Base-by-base conservation (phyloP, 2,797 vertebrate genomes). In the Siniperca undulata region DNA sequence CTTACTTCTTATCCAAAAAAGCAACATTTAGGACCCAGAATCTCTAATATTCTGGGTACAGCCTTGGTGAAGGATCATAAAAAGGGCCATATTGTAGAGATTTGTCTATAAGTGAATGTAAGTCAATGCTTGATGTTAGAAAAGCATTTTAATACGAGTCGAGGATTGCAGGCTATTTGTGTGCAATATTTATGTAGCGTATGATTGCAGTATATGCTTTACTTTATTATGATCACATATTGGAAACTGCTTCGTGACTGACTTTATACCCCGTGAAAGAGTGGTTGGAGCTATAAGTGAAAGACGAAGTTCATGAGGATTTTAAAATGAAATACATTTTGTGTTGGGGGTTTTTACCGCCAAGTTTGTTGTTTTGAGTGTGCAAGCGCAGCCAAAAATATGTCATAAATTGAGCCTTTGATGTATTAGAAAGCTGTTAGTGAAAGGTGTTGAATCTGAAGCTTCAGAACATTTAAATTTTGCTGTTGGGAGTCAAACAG, bases 381-480 rank as follows among this genome's bases (percentile, higher is more conserved):
- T 83, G 69, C 56, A 77, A 59, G 44, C 1, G 2, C 52, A 69
- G 67, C 55, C 64, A 9, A 46, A 74, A 69, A 70, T 5, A 42
- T 82, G 62, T 78, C 68, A 87, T 53, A 76, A 42, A 56, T 34
- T 59, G 16, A 82, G 69, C 8, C 68, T 88, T 85, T 92, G 83
- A 85, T 82, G 72, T 76, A 56, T 64, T 58, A 42, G 71, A 53
- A 77, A 61, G 68, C 69, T 64, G 50, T 48, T 52, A 22, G 77
- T 59, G 62, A 82, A 83, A 78, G 55, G 55, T 68, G 77, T 46
- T 69, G 56, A 79, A 60, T 40, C n/a, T 55, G 27, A 83, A 65
- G 22, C 74, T 27, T 71, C 68, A 70, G 27, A 65, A 59, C 20
- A 14, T 79, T 76, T 64, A 27, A 42, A 38, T 78, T 58, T n/a